Base-by-base conservation (phyloP, 2,797 vertebrate genomes). In the Australoheros facetus region DNA sequence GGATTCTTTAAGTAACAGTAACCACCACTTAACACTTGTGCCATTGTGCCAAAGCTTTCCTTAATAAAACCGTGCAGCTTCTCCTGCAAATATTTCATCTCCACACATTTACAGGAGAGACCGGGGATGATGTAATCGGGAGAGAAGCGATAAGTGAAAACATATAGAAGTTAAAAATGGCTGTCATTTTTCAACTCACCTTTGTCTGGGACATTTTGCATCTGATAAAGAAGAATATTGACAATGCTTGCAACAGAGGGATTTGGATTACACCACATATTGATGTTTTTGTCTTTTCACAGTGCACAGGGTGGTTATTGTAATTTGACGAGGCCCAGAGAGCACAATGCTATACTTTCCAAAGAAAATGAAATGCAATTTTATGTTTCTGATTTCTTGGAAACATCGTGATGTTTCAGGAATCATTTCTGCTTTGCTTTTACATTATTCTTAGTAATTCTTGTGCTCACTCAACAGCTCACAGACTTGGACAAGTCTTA, bases 221-320 rank as follows among this genome's bases (percentile, higher is more conserved):
- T 90, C 86, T 92, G 87, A 91, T 85, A 89, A 53, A 87, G 73
- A 94, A 91, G 84, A 85, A 64, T 92, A 93, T 93, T 93, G 92
- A 94, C 94, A 94, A 75, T 78, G 37, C 64, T 82, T 83, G 88
- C 77, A 91, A 88, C 85, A 81, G 64, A 86, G 76, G 86, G 85
- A 78, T 76, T 94, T 88, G 83, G 88, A 91, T 94, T 94, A 90
- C 93, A 92, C 90, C 87, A 75, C 88, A 87, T 93, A 93, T 93
- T 92, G 93, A 94, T 91, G 88, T 89, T 93, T 92, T 92, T 81
- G 88, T 92, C 87, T 89, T 91, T 88, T 89, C 88, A 77, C 80
- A 85, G 89, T 70, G 86, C 82, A 73, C 32, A 64, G 83, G 87
- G 66, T 87, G 86, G 90, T 89, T 90, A 73, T 89, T 87, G 92